Evolutionary conservation across 2,888 invertebrate species (phyloP).

Genomic region (Xestia c-nigrum): DNA sequence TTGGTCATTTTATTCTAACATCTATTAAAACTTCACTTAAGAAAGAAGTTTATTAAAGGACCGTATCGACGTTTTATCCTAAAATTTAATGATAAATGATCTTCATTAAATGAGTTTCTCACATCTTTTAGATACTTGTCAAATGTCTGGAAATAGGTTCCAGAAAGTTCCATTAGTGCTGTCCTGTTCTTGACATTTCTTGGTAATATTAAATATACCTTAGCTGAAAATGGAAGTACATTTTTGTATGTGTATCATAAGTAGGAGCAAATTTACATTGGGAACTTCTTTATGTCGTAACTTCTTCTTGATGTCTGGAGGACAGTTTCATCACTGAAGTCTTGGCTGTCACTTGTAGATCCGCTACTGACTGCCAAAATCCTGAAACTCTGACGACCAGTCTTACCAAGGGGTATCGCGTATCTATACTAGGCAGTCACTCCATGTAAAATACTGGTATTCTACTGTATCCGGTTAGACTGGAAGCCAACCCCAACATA

Average conservation of each 20-base stretch:
- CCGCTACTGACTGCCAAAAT: not conserved
- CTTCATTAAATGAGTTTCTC: constrained; percentile 20
- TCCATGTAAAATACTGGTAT: not conserved
- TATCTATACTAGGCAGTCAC: not conserved
- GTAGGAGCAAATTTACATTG: not conserved
- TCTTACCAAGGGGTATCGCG: not conserved
- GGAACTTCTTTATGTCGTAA: not conserved
- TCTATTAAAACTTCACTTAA: not conserved
- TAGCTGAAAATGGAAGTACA: not conserved
- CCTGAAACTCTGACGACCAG: not conserved
- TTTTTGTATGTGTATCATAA: not conserved
- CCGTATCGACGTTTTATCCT: not conserved
- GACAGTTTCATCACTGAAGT: not conserved
- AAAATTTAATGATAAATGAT: constrained; percentile 33
- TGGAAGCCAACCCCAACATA: no score
- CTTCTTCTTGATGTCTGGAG: not conserved
- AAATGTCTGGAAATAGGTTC: constrained; percentile 28
- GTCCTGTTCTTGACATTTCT: not conserved
- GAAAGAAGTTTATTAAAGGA: constrained; percentile 15
- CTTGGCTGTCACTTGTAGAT: not conserved
- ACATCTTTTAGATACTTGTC: constrained; percentile 25
- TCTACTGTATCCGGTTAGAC: no score
- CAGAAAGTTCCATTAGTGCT: constrained; percentile 29
- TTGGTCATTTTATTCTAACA: not conserved
- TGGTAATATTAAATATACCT: constrained; percentile 16